Evolutionary conservation across 2,797 vertebrate genomes (phyloP), one percentile per base, ranked within the genome.

Genomic region (Gallinago solitaria): DNA sequence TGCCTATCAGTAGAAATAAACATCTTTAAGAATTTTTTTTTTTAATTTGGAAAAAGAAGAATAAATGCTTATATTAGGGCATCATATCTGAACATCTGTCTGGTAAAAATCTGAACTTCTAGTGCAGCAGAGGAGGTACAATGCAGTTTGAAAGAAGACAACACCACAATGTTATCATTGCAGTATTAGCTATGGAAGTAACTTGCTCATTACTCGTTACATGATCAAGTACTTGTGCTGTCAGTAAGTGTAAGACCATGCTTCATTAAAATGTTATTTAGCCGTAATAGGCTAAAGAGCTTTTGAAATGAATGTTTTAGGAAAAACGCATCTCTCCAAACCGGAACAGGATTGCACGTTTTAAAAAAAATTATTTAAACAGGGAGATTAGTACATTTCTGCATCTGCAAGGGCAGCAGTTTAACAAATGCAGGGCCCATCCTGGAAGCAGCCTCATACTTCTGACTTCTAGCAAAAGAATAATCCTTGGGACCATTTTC

Each of bases 191-290:
- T 63, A 27, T 90, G 81, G 89, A 80, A 93, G 47, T 84, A 83
- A 90, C 70, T 83, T 48, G 75, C 50, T 95, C 68, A 23, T 97
- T 80, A 81, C 53, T 93, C 70, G 76, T 96, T 96, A 92, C 27
- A 48, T 77, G 74, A 92, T 86, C 81, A 63, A n/a, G 61, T 89
- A 85, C 63, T 94, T 87, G 35, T 51, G 53, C 73, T 96, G 95
- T 89, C 30, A 13, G 33, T 93, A 95, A 97, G 65, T 48, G 41
- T 92, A 94, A 96, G 91, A 96, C 95, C 87, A 67, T 64, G 28
- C 59, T 94, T 91, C 79, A 84, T 96, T 89, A 93, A 96, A 97
- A 92, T 83, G 61, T 76, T 90, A 20, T 93, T 91, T 93, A 76
- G 71, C 92, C 96, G 30, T 94, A 93, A 90, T 32, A 90, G 51